These are phyloP conservation scores for Aptenodytes patagonicus DNA, from an alignment of 2,113 vertebrate species.

Conservation along the genomic window DNA sequence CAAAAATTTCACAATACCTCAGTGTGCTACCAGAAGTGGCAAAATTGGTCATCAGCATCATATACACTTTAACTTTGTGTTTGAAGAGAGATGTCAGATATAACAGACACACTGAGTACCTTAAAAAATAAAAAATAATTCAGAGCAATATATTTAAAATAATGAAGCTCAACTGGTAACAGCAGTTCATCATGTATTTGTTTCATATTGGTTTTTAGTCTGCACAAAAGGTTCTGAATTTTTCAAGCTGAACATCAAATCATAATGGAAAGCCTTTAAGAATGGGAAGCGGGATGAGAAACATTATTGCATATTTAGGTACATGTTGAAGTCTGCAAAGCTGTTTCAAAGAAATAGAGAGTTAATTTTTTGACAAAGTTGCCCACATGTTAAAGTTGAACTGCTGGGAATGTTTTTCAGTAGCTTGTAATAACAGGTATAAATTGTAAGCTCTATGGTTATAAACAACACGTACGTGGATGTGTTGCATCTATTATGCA, in stretches of 20 bases:
- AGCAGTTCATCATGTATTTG: background rate
- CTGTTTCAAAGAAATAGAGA: conserved; percentile 8
- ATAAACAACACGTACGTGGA: background rate
- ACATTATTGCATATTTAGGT: background rate
- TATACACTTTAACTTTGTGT: background rate
- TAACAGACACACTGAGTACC: background rate
- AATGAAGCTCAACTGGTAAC: background rate
- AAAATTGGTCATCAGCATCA: background rate
- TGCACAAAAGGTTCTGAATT: background rate
- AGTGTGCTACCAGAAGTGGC: background rate
- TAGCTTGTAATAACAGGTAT: background rate
- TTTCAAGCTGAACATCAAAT: background rate
- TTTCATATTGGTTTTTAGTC: background rate
- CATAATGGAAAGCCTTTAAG: background rate
- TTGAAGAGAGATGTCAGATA: background rate
- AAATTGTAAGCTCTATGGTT: conserved; percentile 31
- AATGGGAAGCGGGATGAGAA: background rate
- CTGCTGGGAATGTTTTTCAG: background rate
- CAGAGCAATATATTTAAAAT: background rate
- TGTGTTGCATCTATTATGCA: background rate
- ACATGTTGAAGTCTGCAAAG: background rate
- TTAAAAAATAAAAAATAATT: background rate
- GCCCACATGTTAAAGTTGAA: background rate
- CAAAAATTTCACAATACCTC: background rate
- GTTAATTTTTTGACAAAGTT: background rate